These are phyloP conservation scores for Peromyscus melanophrys DNA, from an alignment of 2,797 vertebrate species.

Conservation along the genomic window DNA sequence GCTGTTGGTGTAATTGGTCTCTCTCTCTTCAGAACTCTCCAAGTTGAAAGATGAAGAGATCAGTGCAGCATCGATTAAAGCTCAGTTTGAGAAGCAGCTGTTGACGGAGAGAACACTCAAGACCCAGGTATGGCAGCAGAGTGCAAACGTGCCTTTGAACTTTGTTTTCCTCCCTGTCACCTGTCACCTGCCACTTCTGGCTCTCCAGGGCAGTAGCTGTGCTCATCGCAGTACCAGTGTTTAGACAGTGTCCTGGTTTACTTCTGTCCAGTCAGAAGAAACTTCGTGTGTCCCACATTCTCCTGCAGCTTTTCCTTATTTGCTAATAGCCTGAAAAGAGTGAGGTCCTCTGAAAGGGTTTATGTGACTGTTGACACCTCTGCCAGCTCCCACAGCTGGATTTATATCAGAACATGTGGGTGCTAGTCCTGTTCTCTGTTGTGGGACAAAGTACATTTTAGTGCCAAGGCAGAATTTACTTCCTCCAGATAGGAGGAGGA, in stretches of 20 bases:
- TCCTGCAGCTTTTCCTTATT: conserved; percentile 1
- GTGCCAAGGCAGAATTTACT: neutral
- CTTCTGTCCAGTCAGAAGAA: neutral
- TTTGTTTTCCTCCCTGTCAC: neutral
- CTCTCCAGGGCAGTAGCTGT: neutral
- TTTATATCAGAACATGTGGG: neutral
- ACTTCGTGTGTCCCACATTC: neutral
- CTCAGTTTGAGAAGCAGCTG: conserved; percentile 96
- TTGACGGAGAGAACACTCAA: conserved; percentile 97
- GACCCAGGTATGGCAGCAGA: conserved; percentile 92
- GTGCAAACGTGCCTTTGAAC: neutral
- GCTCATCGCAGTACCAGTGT: neutral
- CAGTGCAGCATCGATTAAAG: conserved; percentile 93
- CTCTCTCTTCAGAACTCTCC: conserved; percentile 91
- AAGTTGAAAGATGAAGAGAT: conserved; percentile 94
- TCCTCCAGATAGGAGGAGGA: neutral
- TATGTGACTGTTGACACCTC: neutral
- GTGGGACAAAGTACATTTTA: neutral
- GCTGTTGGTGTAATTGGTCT: neutral
- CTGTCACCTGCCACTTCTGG: neutral
- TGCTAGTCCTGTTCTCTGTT: neutral
- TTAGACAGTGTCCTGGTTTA: conserved; percentile 27
- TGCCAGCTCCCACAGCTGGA: neutral
- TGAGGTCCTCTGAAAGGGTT: neutral
- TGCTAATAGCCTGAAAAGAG: neutral